Conservation (phyloP, 2,888 invertebrate species). For the Xestobium rufovillosum region DNA sequence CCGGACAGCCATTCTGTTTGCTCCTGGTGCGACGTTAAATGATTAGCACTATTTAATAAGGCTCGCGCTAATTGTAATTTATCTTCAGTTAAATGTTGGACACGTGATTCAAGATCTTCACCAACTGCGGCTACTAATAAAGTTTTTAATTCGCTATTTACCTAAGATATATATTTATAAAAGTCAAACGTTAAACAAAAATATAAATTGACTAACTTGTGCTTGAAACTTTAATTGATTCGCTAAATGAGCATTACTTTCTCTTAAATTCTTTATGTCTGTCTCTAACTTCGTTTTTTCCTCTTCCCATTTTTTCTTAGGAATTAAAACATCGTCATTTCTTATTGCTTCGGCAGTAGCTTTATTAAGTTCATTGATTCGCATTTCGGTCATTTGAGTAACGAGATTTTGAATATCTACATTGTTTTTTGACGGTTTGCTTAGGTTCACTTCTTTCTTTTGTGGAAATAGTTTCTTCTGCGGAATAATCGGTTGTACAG, state of each 20-base stretch:
- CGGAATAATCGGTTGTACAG: constrained; percentile 69
- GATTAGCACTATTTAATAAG: constrained; percentile 75
- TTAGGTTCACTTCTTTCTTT: constrained; percentile 34
- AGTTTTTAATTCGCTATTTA: constrained; percentile 87
- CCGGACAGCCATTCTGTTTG: constrained; percentile 89
- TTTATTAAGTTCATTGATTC: constrained; percentile 54
- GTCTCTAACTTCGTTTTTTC: constrained; percentile 51
- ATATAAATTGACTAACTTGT: constrained; percentile 48
- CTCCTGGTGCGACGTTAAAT: constrained; percentile 82
- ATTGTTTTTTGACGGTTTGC: constrained; percentile 38
- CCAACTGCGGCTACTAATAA: constrained; percentile 91
- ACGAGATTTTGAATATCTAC: constrained; percentile 54
- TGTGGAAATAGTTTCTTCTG: constrained; percentile 38
- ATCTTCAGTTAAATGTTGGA: constrained; percentile 86
- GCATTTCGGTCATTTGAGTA: constrained; percentile 62
- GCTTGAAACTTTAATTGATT: constrained; percentile 81
- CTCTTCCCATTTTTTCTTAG: constrained; percentile 39
- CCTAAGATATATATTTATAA: constrained; percentile 43
- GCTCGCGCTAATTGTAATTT: constrained; percentile 82
- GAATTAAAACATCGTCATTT: constrained; percentile 39
- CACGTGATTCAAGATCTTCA: constrained; percentile 83
- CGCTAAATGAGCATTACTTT: constrained; percentile 64
- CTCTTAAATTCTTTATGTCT: constrained; percentile 55
- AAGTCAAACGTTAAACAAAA: constrained; percentile 6
- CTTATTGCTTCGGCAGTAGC: constrained; percentile 40